Conservation (phyloP, 2,888 invertebrate species). For the Taenaris catops region DNA sequence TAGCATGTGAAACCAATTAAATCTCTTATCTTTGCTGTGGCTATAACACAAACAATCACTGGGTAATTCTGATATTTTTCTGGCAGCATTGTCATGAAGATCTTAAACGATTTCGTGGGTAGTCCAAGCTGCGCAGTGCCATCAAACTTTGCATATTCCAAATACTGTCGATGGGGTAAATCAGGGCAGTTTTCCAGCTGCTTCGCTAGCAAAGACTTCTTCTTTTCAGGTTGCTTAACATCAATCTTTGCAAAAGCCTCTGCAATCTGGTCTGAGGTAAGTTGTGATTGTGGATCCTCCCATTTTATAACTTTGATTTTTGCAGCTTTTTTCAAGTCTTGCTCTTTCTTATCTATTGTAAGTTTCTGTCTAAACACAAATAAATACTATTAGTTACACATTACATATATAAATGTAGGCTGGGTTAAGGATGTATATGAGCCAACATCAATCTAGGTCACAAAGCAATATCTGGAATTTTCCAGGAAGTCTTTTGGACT, state of each 20-base stretch:
- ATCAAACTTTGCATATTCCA: constrained; percentile 95
- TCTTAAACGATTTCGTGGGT: constrained; percentile 91
- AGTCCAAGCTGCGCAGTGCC: constrained; percentile 90
- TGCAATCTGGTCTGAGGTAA: constrained; percentile 79
- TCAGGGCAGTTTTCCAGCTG: constrained; percentile 88
- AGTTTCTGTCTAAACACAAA: constrained; percentile 70
- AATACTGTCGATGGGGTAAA: constrained; percentile 91
- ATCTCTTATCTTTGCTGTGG: constrained; percentile 92
- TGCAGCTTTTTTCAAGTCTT: constrained; percentile 88
- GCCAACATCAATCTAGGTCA: too few relatives aligned
- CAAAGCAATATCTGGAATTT: too few relatives aligned
- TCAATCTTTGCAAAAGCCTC: constrained; percentile 78
- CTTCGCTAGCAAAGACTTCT: constrained; percentile 84
- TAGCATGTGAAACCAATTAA: constrained; percentile 96
- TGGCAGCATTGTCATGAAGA: constrained; percentile 93
- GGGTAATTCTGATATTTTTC: constrained; percentile 91
- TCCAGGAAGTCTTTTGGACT: too few relatives aligned
- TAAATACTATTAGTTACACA: constrained; percentile 1
- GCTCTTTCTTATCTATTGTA: constrained; percentile 91
- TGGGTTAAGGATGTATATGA: too few relatives aligned
- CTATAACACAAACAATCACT: constrained; percentile 88
- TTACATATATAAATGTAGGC: too few relatives aligned
- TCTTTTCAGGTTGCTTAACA: constrained; percentile 43
- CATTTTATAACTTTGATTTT: constrained; percentile 88
- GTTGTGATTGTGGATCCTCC: constrained; percentile 72